A percentile compares a stretch with the other conserved stretches of the same genome.
phyloP scores from a whole-genome alignment of 64 coral and sea anemone genomes.

The Pocillopora verrucosa region DNA sequence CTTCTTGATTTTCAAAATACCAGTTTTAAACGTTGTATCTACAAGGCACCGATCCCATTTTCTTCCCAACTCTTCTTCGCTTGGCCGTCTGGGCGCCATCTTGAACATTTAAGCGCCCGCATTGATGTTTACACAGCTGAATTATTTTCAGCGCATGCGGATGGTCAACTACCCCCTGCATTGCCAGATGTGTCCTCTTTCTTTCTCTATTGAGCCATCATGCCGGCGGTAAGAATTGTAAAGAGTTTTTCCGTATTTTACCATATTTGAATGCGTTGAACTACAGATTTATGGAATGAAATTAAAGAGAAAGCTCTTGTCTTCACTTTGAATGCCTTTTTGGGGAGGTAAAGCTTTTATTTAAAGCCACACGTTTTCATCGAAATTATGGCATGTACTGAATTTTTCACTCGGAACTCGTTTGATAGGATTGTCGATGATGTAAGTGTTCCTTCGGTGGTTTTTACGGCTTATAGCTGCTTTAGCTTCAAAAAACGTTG shows the following conservation, averaged over 20 bases:
- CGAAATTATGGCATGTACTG: background rate
- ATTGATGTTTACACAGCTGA: background rate
- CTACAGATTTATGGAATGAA: background rate
- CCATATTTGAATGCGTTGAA: background rate
- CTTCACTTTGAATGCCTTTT: background rate
- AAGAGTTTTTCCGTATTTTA: slow-evolving; percentile 29
- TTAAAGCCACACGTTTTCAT: background rate
- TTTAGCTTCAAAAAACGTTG: too few relatives aligned
- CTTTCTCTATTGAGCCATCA: slow-evolving; percentile 61
- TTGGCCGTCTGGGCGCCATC: slow-evolving; percentile 71
- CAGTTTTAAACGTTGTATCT: slow-evolving; percentile 87
- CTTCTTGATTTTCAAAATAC: slow-evolving; percentile 11
- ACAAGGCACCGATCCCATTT: slow-evolving; percentile 98
- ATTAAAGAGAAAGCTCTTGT: background rate
- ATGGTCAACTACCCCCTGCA: slow-evolving; percentile 75
- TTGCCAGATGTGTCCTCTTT: slow-evolving; percentile 76
- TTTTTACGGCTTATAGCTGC: too few relatives aligned
- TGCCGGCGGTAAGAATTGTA: slow-evolving; percentile 76
- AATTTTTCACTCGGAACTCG: too few relatives aligned
- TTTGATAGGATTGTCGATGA: too few relatives aligned
- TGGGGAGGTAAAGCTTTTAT: background rate
- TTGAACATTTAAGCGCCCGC: slow-evolving; percentile 43
- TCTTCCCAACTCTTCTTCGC: slow-evolving; percentile 74
- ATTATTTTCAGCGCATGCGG: slow-evolving; percentile 35
- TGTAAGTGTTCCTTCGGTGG: too few relatives aligned